Conservation (phyloP, 1,140 invertebrate genomes). For the Diploscapter pachys region DNA sequence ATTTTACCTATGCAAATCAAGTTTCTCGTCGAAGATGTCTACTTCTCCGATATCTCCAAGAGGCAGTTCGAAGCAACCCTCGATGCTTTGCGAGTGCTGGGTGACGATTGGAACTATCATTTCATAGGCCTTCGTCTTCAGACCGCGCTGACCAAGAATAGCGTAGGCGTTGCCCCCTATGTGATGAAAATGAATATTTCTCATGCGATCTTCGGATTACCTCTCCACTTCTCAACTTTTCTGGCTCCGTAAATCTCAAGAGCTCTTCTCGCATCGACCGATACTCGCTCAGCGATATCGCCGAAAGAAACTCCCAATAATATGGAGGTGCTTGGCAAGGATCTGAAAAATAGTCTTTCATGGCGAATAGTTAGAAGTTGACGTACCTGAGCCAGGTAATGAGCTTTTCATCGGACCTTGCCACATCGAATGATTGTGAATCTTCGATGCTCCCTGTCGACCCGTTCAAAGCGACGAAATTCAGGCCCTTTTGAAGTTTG, state of each 20-base stretch:
- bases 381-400: constrained; percentile 23
- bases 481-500: constrained; percentile 12
- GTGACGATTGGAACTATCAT: background rate
- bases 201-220: too few relatives aligned
- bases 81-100: background rate
- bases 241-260: constrained; percentile 14
- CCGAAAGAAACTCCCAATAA: constrained; percentile 25
- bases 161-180: constrained; percentile 16
- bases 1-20: too few relatives aligned
- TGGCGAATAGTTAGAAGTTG: background rate
- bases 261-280: constrained; percentile 6
- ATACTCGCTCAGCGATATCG: constrained; percentile 25
- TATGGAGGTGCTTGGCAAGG: background rate
- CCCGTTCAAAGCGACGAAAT: constrained; percentile 17
- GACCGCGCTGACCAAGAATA: constrained; percentile 25
- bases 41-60: constrained; percentile 10
- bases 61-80: constrained; percentile 27
- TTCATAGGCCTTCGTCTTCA: constrained; percentile 19
- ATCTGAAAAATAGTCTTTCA: background rate
- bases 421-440: constrained; percentile 22
- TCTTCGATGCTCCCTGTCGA: constrained; percentile 20
- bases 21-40: constrained; percentile 4
- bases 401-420: constrained; percentile 26
- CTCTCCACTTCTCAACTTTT: constrained; percentile 14
- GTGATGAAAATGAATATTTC: too few relatives aligned